These are phyloP conservation scores for Epinotia brunnichana DNA, from an alignment of 2,888 invertebrate genomes.

Conservation along the genomic window DNA sequence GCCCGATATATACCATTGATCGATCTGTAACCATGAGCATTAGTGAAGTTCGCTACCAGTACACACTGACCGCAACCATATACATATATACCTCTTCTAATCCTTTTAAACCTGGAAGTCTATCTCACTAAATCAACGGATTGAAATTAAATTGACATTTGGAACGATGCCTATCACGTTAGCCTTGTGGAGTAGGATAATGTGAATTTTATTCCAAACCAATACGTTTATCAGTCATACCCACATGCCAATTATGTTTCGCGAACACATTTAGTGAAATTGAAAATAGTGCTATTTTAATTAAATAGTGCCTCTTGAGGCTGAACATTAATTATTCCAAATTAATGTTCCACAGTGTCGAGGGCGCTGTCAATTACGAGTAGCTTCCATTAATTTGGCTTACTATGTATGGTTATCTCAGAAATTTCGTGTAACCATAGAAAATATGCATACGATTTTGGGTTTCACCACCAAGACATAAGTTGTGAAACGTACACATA, in stretches of 20 bases:
- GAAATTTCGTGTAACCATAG: too few relatives aligned
- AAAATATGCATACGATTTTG: background rate
- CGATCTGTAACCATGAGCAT: too few relatives aligned
- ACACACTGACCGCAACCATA: too few relatives aligned
- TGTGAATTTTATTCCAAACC: background rate
- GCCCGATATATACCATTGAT: too few relatives aligned
- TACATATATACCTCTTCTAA: too few relatives aligned
- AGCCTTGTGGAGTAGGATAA: too few relatives aligned
- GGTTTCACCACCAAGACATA: background rate
- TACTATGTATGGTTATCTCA: background rate
- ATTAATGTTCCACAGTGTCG: constrained; percentile 28
- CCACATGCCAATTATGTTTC: background rate
- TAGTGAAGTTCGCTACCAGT: too few relatives aligned
- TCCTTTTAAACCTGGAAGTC: too few relatives aligned
- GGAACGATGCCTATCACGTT: too few relatives aligned
- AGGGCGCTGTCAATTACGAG: constrained; percentile 36
- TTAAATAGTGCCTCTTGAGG: constrained; percentile 25
- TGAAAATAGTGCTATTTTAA: constrained; percentile 15
- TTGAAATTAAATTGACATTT: too few relatives aligned
- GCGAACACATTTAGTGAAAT: background rate
- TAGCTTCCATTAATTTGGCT: constrained; percentile 33
- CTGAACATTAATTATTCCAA: constrained; percentile 31
- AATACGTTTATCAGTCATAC: background rate
- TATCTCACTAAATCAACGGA: too few relatives aligned
- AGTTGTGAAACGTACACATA: background rate